Evolutionary conservation across 2,888 invertebrate species (phyloP).

Genomic region (Julus scandinavius): DNA sequence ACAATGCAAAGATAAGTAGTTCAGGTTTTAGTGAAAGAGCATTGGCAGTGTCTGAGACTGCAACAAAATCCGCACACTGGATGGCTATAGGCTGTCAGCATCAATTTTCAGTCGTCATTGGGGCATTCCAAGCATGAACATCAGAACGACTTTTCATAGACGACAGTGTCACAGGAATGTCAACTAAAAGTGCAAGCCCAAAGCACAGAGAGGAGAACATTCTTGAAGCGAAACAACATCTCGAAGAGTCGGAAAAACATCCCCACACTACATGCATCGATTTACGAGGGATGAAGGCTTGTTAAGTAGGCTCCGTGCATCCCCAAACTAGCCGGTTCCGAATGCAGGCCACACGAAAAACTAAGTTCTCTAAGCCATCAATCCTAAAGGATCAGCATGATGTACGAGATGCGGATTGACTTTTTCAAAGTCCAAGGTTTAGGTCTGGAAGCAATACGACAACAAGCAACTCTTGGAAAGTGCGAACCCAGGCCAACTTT

Average conservation of each 20-base stretch:
- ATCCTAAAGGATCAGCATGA: conserved; percentile 20
- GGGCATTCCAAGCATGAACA: conserved; percentile 55
- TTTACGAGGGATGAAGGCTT: conserved; percentile 37
- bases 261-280: conserved; percentile 37
- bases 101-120: conserved; percentile 54
- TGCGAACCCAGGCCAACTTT: not conserved
- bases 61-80: conserved; percentile 25
- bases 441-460: not conserved
- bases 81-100: conserved; percentile 51
- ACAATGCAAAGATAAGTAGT: conserved; percentile 36
- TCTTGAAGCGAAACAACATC: conserved; percentile 1
- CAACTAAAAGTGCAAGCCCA: conserved; percentile 53
- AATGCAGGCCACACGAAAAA: conserved; percentile 9
- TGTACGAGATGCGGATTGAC: conserved; percentile 42
- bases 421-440: conserved; percentile 8
- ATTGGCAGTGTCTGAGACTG: conserved; percentile 7
- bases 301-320: conserved; percentile 9
- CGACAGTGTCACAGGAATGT: conserved; percentile 50
- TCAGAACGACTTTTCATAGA: conserved; percentile 54
- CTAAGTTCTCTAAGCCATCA: conserved; percentile 29
- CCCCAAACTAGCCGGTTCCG: conserved; percentile 16
- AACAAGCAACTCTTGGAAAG: not conserved
- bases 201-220: not conserved
- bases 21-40: conserved; percentile 25
- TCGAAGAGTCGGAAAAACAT: not conserved